Evolutionary conservation across 2,888 invertebrate genomes (phyloP).

Genomic region (Brachylomia viminalis): DNA sequence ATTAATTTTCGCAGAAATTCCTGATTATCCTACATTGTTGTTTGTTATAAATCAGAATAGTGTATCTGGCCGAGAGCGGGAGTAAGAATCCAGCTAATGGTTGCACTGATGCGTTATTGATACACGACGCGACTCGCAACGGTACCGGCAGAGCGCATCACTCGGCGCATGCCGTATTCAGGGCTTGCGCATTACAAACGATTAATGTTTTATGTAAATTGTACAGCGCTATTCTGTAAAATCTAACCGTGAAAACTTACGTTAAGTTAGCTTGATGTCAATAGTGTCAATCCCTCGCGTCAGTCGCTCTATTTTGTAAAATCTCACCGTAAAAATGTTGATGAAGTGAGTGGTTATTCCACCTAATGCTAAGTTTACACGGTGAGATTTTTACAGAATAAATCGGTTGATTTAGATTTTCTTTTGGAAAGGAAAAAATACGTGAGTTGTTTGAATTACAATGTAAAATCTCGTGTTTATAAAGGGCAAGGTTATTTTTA

Average conservation of each 20-base stretch:
- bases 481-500: neutral
- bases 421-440: neutral
- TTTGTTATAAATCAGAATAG: slow-evolving; percentile 66
- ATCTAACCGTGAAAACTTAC: neutral
- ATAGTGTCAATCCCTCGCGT: neutral
- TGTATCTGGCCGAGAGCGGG: slow-evolving; percentile 58
- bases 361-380: neutral
- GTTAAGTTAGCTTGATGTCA: neutral
- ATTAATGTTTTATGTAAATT: slow-evolving; percentile 35
- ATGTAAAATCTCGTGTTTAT: neutral
- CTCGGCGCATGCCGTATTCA: slow-evolving; percentile 54
- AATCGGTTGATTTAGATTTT: neutral
- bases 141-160: slow-evolving; percentile 68
- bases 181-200: slow-evolving; percentile 44
- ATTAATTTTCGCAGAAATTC: neutral
- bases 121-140: slow-evolving; percentile 69
- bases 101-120: slow-evolving; percentile 75
- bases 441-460: neutral
- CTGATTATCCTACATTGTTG: slow-evolving; percentile 36
- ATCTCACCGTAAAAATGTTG: too few species aligned
- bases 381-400: too few species aligned
- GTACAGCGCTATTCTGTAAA: neutral
- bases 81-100: slow-evolving; percentile 68
- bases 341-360: too few species aligned
- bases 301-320: too few species aligned